These are phyloP conservation scores for Aleiodes testaceus DNA, from an alignment of 2,888 invertebrate genomes.

Conservation along the genomic window DNA sequence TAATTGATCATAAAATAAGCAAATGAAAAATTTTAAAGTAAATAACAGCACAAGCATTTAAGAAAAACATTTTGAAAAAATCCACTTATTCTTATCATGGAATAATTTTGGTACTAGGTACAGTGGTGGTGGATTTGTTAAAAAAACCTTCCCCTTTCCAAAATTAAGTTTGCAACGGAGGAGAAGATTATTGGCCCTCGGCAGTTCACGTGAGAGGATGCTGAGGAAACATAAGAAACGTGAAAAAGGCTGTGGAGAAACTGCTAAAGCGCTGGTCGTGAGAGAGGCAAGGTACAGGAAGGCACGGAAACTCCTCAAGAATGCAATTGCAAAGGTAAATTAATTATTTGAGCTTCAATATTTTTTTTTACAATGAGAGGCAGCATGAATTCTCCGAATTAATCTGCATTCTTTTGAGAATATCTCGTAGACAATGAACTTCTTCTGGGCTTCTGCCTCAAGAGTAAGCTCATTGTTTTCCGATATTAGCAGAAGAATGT, in stretches of 20 bases:
- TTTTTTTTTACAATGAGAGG: not conserved
- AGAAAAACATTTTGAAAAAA: not conserved
- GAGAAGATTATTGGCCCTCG: slow-evolving; percentile 74
- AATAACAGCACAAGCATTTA: not conserved
- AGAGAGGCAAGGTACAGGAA: slow-evolving; percentile 70
- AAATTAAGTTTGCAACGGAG: slow-evolving; percentile 75
- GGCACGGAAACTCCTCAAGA: slow-evolving; percentile 72
- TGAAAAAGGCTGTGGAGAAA: slow-evolving; percentile 62
- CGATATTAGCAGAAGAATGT: too few relatives aligned
- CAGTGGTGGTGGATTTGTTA: slow-evolving; percentile 76
- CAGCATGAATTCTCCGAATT: not conserved
- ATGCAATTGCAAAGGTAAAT: slow-evolving; percentile 72
- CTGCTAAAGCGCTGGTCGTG: slow-evolving; percentile 63
- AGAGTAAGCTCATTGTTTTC: too few relatives aligned
- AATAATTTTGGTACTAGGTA: slow-evolving; percentile 63
- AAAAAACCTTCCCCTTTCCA: slow-evolving; percentile 76
- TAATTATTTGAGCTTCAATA: not conserved
- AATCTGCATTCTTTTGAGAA: not conserved
- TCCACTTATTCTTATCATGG: slow-evolving; percentile 15
- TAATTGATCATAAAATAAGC: not conserved
- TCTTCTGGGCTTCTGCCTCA: too few relatives aligned
- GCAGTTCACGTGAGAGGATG: slow-evolving; percentile 69
- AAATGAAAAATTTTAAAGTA: not conserved
- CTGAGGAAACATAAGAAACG: slow-evolving; percentile 69
- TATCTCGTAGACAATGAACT: too few relatives aligned